Base-by-base conservation (phyloP, 2,888 invertebrate species). In the Antitype chi region DNA sequence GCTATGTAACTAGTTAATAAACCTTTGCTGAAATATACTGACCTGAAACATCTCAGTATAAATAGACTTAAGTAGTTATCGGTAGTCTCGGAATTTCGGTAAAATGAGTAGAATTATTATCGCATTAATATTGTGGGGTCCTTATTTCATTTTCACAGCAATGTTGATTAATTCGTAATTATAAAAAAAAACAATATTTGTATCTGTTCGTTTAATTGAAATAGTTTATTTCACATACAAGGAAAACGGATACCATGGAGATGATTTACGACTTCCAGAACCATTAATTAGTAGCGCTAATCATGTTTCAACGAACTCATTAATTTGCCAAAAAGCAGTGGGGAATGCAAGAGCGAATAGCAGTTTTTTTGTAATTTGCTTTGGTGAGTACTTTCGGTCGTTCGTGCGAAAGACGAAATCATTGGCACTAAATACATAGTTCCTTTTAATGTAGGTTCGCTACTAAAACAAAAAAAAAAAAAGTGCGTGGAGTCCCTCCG, bases 241-340 rank as follows among this genome's bases (percentile, higher is more conserved):
- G 1, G 15, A n/a, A 78, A 70, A 49, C 6, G 23, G 9, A 55
- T n/a, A 28, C 64, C 43, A 52, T 57, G 17, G 13, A 47, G 15
- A 71, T 79, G 63, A 79, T 79, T 72, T 52, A 79, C 62, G 63
- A 79, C n/a, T 32, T 17, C 25, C 60, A 38, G 70, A 63, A 78
- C 70, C 23, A 78, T 78, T 78, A 78, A 78, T 78, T 70, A 60
- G 59, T 28, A 25, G 2, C 25, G 52, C 25, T 78, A 76, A 70
- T 70, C 28, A 79, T 57, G 57, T 71, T 79, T 59, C 38, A 32
- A 52, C 25, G 20, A 68, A 78, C 52, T 66, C 7, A 78, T 70
- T 70, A 66, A 59, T 66, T 63, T 69, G 25, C n/a, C 25, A 38
- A 32, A 47, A 57, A 23, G 28, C 55, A 55, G 38, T 9, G 47